Evolutionary conservation across 2,888 invertebrate species (phyloP), one percentile per base, ranked within the genome.

Genomic region (Ditula angustiorana): DNA sequence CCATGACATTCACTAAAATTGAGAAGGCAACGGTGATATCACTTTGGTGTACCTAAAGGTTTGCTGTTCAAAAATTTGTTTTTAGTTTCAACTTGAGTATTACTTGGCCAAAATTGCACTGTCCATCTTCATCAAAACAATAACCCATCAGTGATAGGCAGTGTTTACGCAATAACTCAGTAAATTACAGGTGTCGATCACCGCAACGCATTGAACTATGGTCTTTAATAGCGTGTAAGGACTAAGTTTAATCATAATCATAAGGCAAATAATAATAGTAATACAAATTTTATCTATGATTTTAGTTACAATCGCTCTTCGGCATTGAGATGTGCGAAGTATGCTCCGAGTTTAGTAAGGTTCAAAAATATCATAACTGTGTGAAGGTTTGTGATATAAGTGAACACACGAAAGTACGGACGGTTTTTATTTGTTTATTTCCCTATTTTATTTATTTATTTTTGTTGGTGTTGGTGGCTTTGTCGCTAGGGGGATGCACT

Each of bases 161-260:
- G 44, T n/a, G n/a, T 37, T 56, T 41, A 46, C 53, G 33, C 61
- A 66, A 61, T 53, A 23, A 41, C 23, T 24, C 24, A 4, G 33
- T 37, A 58, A 61, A 57, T 66, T 35, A 60, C 49, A 56, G 30
- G 60, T 65, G 55, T 60, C 74, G 71, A 74, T 71, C 72, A 70
- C 73, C 57, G 67, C 64, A 66, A 65, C 57, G 21, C 66, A 55
- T 61, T 73, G 76, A 72, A 74, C 76, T 77, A 79, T 75, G 74
- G 68, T 72, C 74, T 71, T 69, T 58, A 61, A n/a, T 70, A 70
- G 19, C 19, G n/a, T 76, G 66, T 72, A 67, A 74, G 69, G 67
- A 66, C 50, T 63, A 50, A 61, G 67, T 65, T 61, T 67, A 72
- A 74, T 74, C 69, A 73, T 69, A 63, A 37, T 74, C 69, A 73